Percentiles rank a stretch among this genome's conserved stretches.
phyloP scores from a whole-genome alignment of 2,797 vertebrate genomes.

The Sebastes dallii region DNA sequence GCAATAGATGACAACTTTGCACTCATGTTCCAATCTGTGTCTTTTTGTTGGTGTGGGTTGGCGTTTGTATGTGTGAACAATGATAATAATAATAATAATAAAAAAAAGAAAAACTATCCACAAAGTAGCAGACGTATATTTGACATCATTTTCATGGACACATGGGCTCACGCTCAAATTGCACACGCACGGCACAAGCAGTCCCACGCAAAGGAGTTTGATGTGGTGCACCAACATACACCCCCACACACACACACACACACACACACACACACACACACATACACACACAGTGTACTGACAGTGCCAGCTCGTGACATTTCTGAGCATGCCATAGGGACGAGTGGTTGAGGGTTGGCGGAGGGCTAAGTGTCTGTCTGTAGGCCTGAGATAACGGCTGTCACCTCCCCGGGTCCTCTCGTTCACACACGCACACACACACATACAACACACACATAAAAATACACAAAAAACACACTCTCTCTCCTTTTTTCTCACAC shows the following conservation, averaged over 20 bases:
- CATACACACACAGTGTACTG: background rate
- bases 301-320: conserved; percentile 73
- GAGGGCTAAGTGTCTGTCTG: conserved; percentile 78
- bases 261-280: background rate
- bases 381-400: conserved; percentile 79
- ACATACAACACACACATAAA: conserved; percentile 31
- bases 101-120: background rate
- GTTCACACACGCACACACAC: background rate
- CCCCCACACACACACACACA: background rate
- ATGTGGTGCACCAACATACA: conserved; percentile 33
- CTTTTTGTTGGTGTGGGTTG: background rate
- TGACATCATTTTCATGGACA: conserved; percentile 24
- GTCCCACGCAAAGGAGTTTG: conserved; percentile 12
- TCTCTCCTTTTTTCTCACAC: conserved; percentile 29
- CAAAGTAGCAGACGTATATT: conserved; percentile 27
- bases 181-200: background rate
- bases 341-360: conserved; percentile 73
- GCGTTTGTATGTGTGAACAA: background rate
- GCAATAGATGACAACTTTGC: background rate
- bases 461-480: conserved; percentile 15
- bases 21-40: background rate
- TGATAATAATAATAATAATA: background rate
- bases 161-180: background rate
- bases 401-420: conserved; percentile 69
- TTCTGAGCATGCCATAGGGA: conserved; percentile 78